Conservation (phyloP, 2,797 vertebrate genomes). For the Masticophis lateralis region DNA sequence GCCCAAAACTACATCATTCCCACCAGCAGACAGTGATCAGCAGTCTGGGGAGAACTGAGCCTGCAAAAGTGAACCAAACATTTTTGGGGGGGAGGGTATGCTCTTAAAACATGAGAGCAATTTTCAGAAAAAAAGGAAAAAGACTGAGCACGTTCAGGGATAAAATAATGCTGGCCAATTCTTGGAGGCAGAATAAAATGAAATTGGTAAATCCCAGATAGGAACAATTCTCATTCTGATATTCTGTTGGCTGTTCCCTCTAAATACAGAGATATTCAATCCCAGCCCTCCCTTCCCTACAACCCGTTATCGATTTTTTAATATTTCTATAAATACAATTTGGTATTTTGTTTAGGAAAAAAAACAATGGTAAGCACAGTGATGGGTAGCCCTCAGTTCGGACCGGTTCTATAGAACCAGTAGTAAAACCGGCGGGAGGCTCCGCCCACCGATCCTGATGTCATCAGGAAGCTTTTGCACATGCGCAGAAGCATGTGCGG, state of each 20-base stretch:
- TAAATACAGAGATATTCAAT: background rate
- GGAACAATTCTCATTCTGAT: background rate
- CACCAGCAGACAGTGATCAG: background rate
- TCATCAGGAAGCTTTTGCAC: no score
- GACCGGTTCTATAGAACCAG: no score
- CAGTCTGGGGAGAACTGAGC: background rate
- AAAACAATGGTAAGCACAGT: background rate
- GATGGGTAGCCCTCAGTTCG: no score
- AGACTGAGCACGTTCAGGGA: background rate
- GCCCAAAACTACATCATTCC: background rate
- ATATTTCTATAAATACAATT: background rate
- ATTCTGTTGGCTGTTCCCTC: background rate
- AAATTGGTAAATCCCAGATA: background rate
- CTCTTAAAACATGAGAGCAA: background rate
- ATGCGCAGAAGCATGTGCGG: no score
- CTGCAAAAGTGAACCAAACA: background rate
- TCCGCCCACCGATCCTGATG: no score
- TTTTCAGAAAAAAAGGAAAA: background rate
- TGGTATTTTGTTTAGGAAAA: background rate
- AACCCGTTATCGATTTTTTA: conserved; percentile 6
- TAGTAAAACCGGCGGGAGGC: no score
- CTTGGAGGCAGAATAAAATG: background rate
- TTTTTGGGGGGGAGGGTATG: no score
- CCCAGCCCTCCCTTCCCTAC: no score
- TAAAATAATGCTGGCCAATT: background rate